Evolutionary conservation across 2,797 vertebrate genomes (phyloP).

Genomic region (Falco naumanni): DNA sequence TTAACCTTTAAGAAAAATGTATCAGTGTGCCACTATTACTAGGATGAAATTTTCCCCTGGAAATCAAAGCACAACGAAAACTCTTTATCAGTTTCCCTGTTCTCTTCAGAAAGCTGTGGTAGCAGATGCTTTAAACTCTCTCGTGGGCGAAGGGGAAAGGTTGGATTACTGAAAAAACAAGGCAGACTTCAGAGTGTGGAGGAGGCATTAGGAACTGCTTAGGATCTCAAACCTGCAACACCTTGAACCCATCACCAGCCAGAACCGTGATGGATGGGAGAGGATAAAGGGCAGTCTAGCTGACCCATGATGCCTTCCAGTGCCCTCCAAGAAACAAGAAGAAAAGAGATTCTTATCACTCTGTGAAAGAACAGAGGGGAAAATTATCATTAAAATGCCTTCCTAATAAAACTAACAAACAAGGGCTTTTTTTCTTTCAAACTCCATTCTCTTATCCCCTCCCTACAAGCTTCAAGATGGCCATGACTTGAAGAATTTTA

Average conservation of each 20-base stretch:
- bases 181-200: conserved; percentile 57
- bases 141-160: conserved; percentile 56
- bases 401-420: conserved; percentile 71
- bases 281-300: conserved; percentile 67
- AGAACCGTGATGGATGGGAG: conserved; percentile 69
- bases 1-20: not conserved
- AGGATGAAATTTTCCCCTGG: not conserved
- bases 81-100: conserved; percentile 13
- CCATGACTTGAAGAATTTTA: conserved; percentile 57
- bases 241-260: conserved; percentile 73
- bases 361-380: conserved; percentile 64
- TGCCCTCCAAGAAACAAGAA: conserved; percentile 65
- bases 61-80: conserved; percentile 45
- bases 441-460: conserved; percentile 51
- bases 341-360: conserved; percentile 71
- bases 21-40: not conserved
- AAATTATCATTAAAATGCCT: conserved; percentile 73
- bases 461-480: conserved; percentile 46
- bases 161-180: conserved; percentile 76
- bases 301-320: conserved; percentile 70
- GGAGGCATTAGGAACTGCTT: conserved; percentile 66
- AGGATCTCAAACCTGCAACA: conserved; percentile 70
- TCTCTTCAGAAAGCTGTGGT: conserved; percentile 35
- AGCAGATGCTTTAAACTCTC: conserved; percentile 70
- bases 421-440: conserved; percentile 44